These are phyloP conservation scores for Deilephila elpenor DNA, from an alignment of 2,888 invertebrate genomes.

Conservation along the genomic window DNA sequence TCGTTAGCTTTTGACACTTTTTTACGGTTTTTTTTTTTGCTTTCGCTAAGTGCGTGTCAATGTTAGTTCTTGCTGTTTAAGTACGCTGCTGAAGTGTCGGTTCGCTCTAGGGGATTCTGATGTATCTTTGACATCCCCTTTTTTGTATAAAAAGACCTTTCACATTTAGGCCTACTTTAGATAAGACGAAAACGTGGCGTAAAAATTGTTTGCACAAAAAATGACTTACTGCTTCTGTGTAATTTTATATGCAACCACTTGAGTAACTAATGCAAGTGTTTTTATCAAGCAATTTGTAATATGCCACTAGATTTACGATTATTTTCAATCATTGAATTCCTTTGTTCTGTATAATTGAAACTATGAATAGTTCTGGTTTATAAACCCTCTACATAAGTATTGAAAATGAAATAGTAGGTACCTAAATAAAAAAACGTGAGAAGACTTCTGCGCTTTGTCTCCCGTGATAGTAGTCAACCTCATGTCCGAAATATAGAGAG, in stretches of 20 bases:
- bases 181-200: not conserved
- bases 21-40: slow-evolving; percentile 53
- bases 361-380: no score
- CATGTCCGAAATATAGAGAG: no score
- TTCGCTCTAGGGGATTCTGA: slow-evolving; percentile 24
- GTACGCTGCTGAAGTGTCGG: slow-evolving; percentile 13
- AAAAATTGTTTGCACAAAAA: slow-evolving; percentile 18
- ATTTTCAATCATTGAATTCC: no score
- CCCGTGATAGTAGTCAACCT: no score
- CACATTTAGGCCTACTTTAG: slow-evolving; percentile 16
- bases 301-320: no score
- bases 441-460: no score
- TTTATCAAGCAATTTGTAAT: no score
- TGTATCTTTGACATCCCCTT: slow-evolving; percentile 30
- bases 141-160: slow-evolving; percentile 18
- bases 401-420: no score
- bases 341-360: no score
- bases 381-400: no score
- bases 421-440: no score
- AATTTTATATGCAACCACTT: not conserved
- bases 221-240: slow-evolving; percentile 3
- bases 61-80: slow-evolving; percentile 15
- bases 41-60: slow-evolving; percentile 33
- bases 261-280: not conserved
- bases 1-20: slow-evolving; percentile 77